These are phyloP conservation scores for Drosophila mayaguana DNA, from an alignment of 2,888 invertebrate genomes.

Conservation along the genomic window DNA sequence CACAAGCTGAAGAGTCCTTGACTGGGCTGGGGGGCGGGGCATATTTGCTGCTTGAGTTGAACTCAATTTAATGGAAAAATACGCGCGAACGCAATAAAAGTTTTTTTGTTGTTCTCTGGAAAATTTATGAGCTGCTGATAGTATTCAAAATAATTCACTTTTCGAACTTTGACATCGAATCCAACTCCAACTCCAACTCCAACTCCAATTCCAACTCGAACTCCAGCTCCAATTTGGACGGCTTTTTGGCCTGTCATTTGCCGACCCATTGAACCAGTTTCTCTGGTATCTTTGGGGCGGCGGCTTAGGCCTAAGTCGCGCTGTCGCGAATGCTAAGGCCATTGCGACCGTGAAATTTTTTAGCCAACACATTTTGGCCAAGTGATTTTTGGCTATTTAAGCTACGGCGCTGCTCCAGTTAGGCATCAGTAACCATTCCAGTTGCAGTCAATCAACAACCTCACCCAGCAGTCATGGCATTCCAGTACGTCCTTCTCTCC, in stretches of 20 bases:
- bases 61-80: constrained; percentile 85
- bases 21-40: constrained; percentile 36
- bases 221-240: not conserved
- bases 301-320: constrained; percentile 69
- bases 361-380: constrained; percentile 32
- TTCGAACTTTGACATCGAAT: constrained; percentile 4
- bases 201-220: not conserved
- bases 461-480: constrained; percentile 72
- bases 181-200: constrained; percentile 5
- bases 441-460: constrained; percentile 42
- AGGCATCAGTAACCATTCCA: constrained; percentile 63
- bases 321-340: constrained; percentile 56
- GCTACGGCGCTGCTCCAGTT: constrained; percentile 32
- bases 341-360: constrained; percentile 66
- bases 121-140: constrained; percentile 76
- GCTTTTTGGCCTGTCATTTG: constrained; percentile 23
- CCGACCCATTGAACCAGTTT: constrained; percentile 71
- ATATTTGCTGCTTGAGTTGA: constrained; percentile 83
- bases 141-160: constrained; percentile 76
- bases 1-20: constrained; percentile 52
- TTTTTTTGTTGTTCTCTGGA: constrained; percentile 56
- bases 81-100: constrained; percentile 75
- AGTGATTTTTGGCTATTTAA: constrained; percentile 60
- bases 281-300: constrained; percentile 12
- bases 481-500: constrained; percentile 86